phyloP scores from a whole-genome alignment of 2,888 invertebrate genomes.

The Morpho helenor region DNA sequence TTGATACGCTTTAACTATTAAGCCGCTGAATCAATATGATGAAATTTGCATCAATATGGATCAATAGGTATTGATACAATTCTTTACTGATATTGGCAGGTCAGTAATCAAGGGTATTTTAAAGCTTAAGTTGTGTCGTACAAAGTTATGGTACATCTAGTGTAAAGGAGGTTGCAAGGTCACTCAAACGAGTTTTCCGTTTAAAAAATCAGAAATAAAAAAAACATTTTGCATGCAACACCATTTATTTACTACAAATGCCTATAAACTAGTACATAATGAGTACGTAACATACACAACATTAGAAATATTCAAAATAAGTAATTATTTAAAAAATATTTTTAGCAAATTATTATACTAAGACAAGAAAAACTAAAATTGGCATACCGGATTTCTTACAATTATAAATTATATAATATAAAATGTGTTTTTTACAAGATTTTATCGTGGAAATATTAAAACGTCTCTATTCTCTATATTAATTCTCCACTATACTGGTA shows the following conservation, averaged over 20 bases:
- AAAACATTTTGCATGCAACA: constrained; percentile 34
- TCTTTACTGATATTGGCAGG: too few relatives aligned
- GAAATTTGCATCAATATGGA: too few relatives aligned
- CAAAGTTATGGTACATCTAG: neutral
- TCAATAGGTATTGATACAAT: too few relatives aligned
- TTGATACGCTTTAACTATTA: too few relatives aligned
- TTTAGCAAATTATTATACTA: neutral
- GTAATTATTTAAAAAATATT: neutral
- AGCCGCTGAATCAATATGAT: too few relatives aligned
- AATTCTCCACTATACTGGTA: too few relatives aligned
- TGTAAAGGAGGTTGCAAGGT: neutral
- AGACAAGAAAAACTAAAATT: neutral
- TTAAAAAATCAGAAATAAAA: neutral
- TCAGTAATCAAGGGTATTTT: too few relatives aligned
- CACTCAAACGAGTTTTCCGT: neutral
- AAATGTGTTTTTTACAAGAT: neutral
- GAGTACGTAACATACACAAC: neutral
- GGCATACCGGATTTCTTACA: neutral
- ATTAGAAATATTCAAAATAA: neutral
- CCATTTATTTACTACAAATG: constrained; percentile 32
- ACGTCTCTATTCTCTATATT: too few relatives aligned
- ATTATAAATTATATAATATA: neutral
- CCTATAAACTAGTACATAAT: neutral
- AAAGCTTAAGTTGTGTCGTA: too few relatives aligned
- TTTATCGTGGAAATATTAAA: too few relatives aligned